phyloP scores from a whole-genome alignment of 2,888 invertebrate genomes.

The Cheilosia soror region DNA sequence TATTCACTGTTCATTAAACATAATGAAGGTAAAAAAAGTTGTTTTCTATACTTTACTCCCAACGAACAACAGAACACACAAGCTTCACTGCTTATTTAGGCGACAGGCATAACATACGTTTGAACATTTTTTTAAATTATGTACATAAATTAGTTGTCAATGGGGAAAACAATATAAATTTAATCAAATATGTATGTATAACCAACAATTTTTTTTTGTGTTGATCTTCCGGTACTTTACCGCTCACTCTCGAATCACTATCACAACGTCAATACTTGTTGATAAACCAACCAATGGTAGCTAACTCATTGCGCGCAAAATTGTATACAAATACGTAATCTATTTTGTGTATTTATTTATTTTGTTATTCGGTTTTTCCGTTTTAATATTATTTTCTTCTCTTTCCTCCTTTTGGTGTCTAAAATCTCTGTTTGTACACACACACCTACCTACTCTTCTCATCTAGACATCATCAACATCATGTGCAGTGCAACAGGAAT shows the following conservation, averaged over 20 bases:
- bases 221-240: no score
- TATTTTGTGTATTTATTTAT: constrained; percentile 24
- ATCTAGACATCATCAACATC: background rate
- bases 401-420: background rate
- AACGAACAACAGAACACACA: no score
- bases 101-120: no score
- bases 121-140: no score
- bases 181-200: no score
- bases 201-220: no score
- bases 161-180: no score
- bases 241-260: background rate
- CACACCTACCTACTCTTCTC: background rate
- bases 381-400: constrained; percentile 17
- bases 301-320: constrained; percentile 35
- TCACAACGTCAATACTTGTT: constrained; percentile 30
- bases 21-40: no score
- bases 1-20: no score
- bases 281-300: constrained; percentile 16
- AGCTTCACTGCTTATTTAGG: no score
- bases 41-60: no score
- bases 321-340: constrained; percentile 12
- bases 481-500: constrained; percentile 52
- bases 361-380: constrained; percentile 13
- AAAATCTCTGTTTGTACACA: constrained; percentile 22
- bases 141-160: no score